A percentile compares a stretch with the other conserved stretches of the same genome.
These are phyloP conservation scores for Sisyra nigra DNA, from an alignment of 2,888 invertebrate genomes.

Conservation along the genomic window DNA sequence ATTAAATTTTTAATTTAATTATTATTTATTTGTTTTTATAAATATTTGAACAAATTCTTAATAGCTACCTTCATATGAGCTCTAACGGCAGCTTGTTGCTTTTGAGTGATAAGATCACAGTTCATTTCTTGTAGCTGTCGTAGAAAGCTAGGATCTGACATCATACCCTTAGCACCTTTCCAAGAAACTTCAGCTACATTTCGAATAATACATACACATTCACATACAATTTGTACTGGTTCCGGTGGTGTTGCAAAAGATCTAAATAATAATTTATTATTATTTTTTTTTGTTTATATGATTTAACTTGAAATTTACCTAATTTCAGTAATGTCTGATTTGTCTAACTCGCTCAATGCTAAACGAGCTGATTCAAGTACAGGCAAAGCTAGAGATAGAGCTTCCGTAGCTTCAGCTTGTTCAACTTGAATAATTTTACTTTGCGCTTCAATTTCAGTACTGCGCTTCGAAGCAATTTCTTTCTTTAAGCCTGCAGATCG, in stretches of 20 bases:
- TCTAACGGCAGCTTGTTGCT: conserved; percentile 52
- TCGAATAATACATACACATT: conserved; percentile 74
- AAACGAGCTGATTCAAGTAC: conserved; percentile 65
- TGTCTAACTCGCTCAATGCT: conserved; percentile 70
- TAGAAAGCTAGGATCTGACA: conserved; percentile 80
- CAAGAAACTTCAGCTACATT: conserved; percentile 74
- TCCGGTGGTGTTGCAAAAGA: conserved; percentile 86
- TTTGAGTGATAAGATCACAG: conserved; percentile 54
- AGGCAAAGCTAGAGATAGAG: conserved; percentile 66
- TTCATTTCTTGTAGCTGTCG: conserved; percentile 72
- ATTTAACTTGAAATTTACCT: conserved; percentile 19
- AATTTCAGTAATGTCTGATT: conserved; percentile 84
- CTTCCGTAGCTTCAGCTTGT: conserved; percentile 70
- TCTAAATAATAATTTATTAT: conserved; percentile 22
- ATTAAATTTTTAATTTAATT: conserved; percentile 1
- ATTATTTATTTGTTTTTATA: neutral
- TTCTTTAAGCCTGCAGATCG: conserved; percentile 61
- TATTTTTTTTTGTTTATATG: neutral
- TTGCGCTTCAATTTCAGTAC: conserved; percentile 67
- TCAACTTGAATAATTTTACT: conserved; percentile 63
- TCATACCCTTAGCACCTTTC: conserved; percentile 84
- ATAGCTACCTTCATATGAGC: conserved; percentile 46
- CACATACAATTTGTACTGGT: conserved; percentile 77
- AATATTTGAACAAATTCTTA: neutral
- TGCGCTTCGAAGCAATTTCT: conserved; percentile 60